phyloP scores from a whole-genome alignment of 2,113 vertebrate genomes.

The Rafetus swinhoei region DNA sequence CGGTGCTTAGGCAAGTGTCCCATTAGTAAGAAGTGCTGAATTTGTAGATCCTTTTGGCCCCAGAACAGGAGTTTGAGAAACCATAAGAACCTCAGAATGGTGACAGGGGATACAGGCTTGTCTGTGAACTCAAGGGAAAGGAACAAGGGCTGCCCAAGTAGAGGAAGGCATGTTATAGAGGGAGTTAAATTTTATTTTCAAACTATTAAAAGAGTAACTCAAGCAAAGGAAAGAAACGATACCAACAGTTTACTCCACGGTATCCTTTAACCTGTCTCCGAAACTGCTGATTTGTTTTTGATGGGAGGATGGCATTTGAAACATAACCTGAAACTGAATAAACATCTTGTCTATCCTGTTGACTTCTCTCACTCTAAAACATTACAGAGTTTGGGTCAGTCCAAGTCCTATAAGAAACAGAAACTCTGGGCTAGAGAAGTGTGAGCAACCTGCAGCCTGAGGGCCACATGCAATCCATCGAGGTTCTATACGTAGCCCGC shows the following conservation, averaged over 20 bases:
- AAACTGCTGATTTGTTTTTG: background rate
- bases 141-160: background rate
- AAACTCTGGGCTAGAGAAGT: background rate
- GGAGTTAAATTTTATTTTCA: background rate
- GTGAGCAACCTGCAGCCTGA: no score
- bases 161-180: background rate
- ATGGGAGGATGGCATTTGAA: background rate
- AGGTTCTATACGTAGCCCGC: no score
- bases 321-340: background rate
- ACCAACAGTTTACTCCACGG: background rate
- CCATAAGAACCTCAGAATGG: rapidly evolving
- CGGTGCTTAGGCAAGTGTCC: no score
- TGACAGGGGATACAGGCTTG: background rate
- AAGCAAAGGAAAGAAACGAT: background rate
- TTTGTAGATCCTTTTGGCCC: no score
- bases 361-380: background rate
- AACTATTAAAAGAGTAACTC: background rate
- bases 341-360: background rate
- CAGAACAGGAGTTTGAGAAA: background rate
- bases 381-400: background rate
- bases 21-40: no score
- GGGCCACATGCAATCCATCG: no score
- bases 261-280: background rate
- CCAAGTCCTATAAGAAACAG: background rate
- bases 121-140: background rate